Evolutionary conservation across 2,888 invertebrate species (phyloP).

Genomic region (Volucella inflata): DNA sequence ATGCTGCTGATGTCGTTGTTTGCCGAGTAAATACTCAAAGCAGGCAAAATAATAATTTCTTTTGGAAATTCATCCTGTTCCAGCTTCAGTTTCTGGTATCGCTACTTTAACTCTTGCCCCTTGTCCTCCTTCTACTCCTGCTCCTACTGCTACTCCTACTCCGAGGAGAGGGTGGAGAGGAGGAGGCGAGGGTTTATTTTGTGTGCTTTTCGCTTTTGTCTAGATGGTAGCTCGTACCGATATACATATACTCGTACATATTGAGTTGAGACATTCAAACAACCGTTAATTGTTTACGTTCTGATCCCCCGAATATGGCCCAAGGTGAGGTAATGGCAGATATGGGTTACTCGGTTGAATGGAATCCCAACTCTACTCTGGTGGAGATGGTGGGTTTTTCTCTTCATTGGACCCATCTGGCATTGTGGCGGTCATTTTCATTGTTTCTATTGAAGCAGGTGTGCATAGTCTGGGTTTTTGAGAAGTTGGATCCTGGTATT

Average conservation of each 20-base stretch:
- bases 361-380: not conserved
- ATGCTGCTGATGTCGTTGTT: constrained; percentile 53
- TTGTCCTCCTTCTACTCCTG: not conserved
- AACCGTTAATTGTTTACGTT: constrained; percentile 68
- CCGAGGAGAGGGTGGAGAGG: too few species aligned
- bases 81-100: too few species aligned
- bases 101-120: not conserved
- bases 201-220: constrained; percentile 3
- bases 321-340: constrained; percentile 43
- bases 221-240: not conserved
- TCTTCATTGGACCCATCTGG: constrained; percentile 21
- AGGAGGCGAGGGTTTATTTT: constrained; percentile 2
- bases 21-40: constrained; percentile 53
- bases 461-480: constrained; percentile 48
- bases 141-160: constrained; percentile 2
- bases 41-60: constrained; percentile 59
- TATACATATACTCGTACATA: constrained; percentile 21
- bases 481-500: constrained; percentile 22
- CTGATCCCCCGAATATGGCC: constrained; percentile 49
- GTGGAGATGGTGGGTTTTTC: constrained; percentile 30
- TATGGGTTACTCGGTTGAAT: constrained; percentile 30
- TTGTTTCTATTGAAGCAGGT: constrained; percentile 57
- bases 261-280: constrained; percentile 36
- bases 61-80: not conserved
- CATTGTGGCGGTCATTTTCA: constrained; percentile 26